phyloP scores from a whole-genome alignment of 2,797 vertebrate genomes.

The Phaenicophaeus curvirostris region DNA sequence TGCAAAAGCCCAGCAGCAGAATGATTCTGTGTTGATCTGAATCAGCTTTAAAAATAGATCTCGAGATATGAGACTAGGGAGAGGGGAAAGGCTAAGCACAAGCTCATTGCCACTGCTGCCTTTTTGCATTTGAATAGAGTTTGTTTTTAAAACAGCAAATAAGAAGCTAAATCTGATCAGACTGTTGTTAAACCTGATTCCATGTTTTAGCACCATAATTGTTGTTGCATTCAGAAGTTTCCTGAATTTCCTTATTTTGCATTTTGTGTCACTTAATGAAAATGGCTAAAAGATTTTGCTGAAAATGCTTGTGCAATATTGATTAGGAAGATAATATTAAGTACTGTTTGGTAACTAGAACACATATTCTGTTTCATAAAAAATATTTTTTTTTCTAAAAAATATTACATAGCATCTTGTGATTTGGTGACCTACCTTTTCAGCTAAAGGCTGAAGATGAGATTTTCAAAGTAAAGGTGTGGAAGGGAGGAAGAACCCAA shows the following conservation, averaged over 20 bases:
- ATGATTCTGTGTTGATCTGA: not conserved
- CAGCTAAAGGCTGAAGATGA: not conserved
- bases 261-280: not conserved
- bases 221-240: not conserved
- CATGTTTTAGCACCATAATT: not conserved
- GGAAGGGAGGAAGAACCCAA: not conserved
- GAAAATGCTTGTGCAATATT: not conserved
- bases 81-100: not conserved
- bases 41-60: not conserved
- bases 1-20: not conserved
- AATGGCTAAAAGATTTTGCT: not conserved
- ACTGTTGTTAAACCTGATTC: not conserved
- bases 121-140: not conserved
- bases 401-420: not conserved
- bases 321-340: not conserved
- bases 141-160: not conserved
- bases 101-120: not conserved
- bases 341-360: not conserved
- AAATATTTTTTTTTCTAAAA: not conserved
- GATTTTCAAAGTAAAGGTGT: not conserved
- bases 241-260: not conserved
- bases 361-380: not conserved
- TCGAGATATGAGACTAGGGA: not conserved
- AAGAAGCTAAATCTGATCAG: not conserved
- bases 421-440: conserved; percentile 12